Base-by-base conservation (phyloP, 2,797 vertebrate species). In the Thunnus albacares region DNA sequence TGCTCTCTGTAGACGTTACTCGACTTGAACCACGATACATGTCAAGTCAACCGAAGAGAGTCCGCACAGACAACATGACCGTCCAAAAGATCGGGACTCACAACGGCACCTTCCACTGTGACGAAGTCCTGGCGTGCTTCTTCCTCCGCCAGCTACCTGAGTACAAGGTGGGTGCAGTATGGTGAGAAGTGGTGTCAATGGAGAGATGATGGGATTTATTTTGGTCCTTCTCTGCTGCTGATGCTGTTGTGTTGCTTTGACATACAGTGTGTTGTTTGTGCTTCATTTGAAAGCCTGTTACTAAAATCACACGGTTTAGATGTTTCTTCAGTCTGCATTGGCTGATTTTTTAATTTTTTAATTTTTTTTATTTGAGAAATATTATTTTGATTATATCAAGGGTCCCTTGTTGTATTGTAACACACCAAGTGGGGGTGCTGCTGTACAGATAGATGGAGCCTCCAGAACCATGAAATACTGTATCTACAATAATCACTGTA, bases 21-120 rank as follows among this genome's bases (percentile, higher is more conserved):
- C 8, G 30, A 10, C 0, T 8, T 9, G 35, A 15, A 43, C 28
- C 15, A 3, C 73, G 85, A 59, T 71, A 82, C 64, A 94, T 94
- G 94, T 95, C 92, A n/a, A 90, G 80, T 59, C 51, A 85, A 56
- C 61, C 93, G 0, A 94, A 95, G 88, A 91, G 83, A 33, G 61
- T 55, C 17, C 22, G 93, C 77, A 77, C 67, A 2, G 92, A 89
- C 10, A 93, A 87, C 68, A 95, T 95, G 94, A 68, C 86, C 0
- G 60, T 20, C 12, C 90, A 35, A 60, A 94, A 91, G 88, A 98
- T 99, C 58, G 98, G 97, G 0, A 99, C 98, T 3, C 98, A 99
- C 81, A 96, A 97, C 12, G 98, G 98, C 12, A 97, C 94, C 0
- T 99, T 99, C 86, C 98, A 99, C 77, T 99, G 98, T 83, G 98